Evolutionary conservation across 2,797 vertebrate species (phyloP), one percentile per base, ranked within the genome.

Genomic region (Scolopax rusticola): DNA sequence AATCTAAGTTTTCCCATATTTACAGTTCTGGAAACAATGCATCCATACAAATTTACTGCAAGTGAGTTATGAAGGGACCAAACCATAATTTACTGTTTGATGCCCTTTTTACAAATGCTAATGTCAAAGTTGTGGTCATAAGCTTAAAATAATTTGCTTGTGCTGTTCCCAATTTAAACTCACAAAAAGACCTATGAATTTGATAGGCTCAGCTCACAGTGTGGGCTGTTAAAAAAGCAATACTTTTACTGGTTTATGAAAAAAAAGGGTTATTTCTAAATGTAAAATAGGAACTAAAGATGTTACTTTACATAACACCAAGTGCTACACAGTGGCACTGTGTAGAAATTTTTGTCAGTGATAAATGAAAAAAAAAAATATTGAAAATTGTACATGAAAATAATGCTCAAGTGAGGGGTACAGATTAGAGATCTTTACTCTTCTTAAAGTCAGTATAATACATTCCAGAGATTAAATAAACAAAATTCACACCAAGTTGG

Each of bases 391-490:
- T 15, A 5, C 11, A 19, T 24, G 8, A 51, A 93, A 69, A 69
- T 8, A 48, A 15, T 27, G 12, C 32, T 68, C 33, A 63, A 91
- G 51, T 6, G 12, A 69, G 5, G 7, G 12, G 15, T 30, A 56
- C 23, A 64, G 30, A 70, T 64, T 32, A 64, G 51, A 74, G 32
- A 77, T 68, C 21, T 77, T 83, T 79, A 23, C 20, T 67, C 28
- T 30, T 86, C 51, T 45, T 33, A 13, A 89, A 90, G 53, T 32
- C 33, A 45, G 51, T 81, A 20, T 56, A 84, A 90, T 79, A 38
- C 24, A 32, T 90, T 92, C 80, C 53, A 74, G 68, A 89, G 69
- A 65, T 60, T 93, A 87, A 90, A 81, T 38, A 96, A 91, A 93
- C 80, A 84, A 90, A 93, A 91, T 64, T 77, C 90, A 54, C 77